Evolutionary conservation across 2,888 invertebrate genomes (phyloP).

Genomic region (Acleris laterana): DNA sequence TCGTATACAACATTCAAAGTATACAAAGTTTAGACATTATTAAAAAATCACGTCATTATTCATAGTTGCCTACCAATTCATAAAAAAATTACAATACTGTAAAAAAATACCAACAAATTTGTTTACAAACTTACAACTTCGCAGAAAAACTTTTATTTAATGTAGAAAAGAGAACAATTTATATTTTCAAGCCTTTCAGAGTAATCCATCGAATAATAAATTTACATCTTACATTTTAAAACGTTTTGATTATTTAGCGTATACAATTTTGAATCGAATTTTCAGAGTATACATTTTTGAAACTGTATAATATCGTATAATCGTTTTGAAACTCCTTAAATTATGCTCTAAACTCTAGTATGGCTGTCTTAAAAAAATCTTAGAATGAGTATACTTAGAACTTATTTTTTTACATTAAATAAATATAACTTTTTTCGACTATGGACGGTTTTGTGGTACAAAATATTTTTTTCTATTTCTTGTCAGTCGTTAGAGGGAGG

Average conservation of each 20-base stretch:
- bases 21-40: conserved; percentile 2
- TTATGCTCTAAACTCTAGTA: conserved; percentile 58
- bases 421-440: conserved; percentile 71
- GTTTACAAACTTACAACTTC: not conserved
- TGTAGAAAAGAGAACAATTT: conserved; percentile 1
- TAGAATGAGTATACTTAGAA: conserved; percentile 66
- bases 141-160: not conserved
- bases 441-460: conserved; percentile 79
- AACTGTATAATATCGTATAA: conserved; percentile 75
- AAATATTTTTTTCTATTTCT: conserved; percentile 70
- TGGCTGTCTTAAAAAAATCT: conserved; percentile 65
- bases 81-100: conserved; percentile 3
- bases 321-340: conserved; percentile 50
- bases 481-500: conserved; percentile 63
- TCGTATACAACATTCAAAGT: not conserved
- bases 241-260: conserved; percentile 57
- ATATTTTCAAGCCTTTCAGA: conserved; percentile 24
- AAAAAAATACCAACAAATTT: not conserved
- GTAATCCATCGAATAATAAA: conserved; percentile 45
- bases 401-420: conserved; percentile 65
- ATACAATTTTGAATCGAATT: conserved; percentile 74
- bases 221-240: conserved; percentile 53
- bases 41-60: conserved; percentile 2
- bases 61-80: not conserved
- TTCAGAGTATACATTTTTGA: conserved; percentile 57